Evolutionary conservation across 1,140 invertebrate genomes (phyloP), one percentile per base, ranked within the genome.

Genomic region (Hestina assimilis): DNA sequence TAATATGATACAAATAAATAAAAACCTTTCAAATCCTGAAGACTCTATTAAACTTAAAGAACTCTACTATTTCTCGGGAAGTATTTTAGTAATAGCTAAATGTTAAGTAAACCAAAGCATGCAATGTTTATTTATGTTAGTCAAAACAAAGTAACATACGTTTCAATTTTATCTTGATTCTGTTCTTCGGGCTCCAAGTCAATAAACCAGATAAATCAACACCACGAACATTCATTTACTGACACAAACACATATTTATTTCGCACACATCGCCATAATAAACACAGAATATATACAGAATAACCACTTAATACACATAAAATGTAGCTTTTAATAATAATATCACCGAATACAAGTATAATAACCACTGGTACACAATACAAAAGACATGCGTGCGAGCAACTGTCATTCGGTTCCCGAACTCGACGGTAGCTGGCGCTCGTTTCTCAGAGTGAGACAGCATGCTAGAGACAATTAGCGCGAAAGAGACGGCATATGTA

Each of bases 111-210:
- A 19, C 8, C 8, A 9, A 9, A 9, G 4, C 6, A 8, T 17
- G 15, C 15, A 24, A 35, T 47, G 28, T 51, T 51, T 20, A 29
- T n/a, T 21, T 19, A 52, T 14, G 33, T 26, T 31, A 54, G 4
- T 26, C 28, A 35, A 50, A 43, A 56, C 28, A 58, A 59, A 26
- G 35, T 59, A 59, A 86, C 84, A 42, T 83, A 87, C 84, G 82
- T 84, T 87, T 87, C 17, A 87, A 77, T 67, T 85, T 87, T 79
- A 87, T 87, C 72, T 85, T 87, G 81, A 87, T 75, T 70, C 60
- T 84, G 63, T 80, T 82, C 72, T 83, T 87, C 15, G 82, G 82
- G 66, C 77, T 87, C 84, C 82, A 87, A 76, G 80, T 79, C 59
- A 84, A 83, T 69, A 87, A 76, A 69, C 82, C 82, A 52, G 71